Percentiles rank a stretch among this genome's conserved stretches.
These are phyloP conservation scores for Chloroceryle inda DNA, from an alignment of 2,797 vertebrate species.

Conservation along the genomic window DNA sequence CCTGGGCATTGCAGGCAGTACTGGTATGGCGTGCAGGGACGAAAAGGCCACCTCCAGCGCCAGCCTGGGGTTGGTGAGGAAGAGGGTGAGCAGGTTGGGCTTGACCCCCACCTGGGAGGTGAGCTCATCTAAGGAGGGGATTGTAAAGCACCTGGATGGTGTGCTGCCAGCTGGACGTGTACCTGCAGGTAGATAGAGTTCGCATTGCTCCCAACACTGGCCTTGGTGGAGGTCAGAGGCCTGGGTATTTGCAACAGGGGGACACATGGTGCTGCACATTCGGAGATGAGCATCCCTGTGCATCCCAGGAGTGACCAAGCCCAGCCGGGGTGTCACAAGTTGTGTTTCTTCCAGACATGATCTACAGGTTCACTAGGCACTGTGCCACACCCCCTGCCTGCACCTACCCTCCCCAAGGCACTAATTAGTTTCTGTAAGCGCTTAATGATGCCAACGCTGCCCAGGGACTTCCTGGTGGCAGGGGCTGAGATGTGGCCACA, in stretches of 20 bases:
- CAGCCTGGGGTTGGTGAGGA: conserved; percentile 87
- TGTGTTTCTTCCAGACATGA: background rate
- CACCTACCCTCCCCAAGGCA: background rate
- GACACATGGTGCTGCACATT: background rate
- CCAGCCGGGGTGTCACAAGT: background rate
- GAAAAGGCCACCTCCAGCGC: conserved; percentile 77
- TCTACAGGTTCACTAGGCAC: background rate
- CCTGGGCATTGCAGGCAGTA: conserved; percentile 88
- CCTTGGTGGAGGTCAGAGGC: background rate
- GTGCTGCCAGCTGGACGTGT: conserved; percentile 81
- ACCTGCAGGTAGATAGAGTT: conserved; percentile 76
- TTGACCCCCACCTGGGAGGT: conserved; percentile 72
- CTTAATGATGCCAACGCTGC: background rate
- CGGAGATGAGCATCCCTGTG: background rate
- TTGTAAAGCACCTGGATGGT: conserved; percentile 80
- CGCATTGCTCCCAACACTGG: no score
- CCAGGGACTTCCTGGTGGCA: fast-evolving
- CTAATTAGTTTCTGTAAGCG: background rate
- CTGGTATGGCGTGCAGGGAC: conserved; percentile 88
- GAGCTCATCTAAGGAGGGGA: conserved; percentile 89
- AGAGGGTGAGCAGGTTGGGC: conserved; percentile 79
- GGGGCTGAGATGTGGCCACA: background rate
- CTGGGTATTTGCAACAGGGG: background rate
- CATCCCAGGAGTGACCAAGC: background rate
- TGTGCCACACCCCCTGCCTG: background rate